Conservation (phyloP, 2,888 invertebrate genomes). For the Drosophila monieri region DNA sequence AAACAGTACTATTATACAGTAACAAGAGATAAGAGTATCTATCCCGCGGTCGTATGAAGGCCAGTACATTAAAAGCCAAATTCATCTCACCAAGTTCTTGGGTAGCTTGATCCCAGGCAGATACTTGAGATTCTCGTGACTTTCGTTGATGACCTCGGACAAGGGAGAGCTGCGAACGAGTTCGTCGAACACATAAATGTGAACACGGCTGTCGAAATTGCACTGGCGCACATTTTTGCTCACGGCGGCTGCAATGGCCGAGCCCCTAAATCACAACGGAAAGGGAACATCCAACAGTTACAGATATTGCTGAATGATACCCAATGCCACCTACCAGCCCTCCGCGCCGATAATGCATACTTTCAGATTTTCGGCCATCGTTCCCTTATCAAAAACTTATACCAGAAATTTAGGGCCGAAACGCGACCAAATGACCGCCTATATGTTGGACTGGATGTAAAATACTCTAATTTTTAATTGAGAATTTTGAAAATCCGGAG, state of each 20-base stretch:
- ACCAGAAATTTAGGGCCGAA: constrained; percentile 33
- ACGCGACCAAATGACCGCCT: constrained; percentile 14
- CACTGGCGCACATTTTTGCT: constrained; percentile 50
- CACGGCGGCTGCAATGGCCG: constrained; percentile 66
- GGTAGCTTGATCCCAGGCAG: constrained; percentile 65
- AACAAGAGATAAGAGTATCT: no score
- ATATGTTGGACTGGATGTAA: constrained; percentile 1
- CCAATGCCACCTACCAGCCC: constrained; percentile 53
- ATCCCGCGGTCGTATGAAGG: neutral
- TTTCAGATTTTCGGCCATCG: constrained; percentile 56
- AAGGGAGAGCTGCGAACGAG: constrained; percentile 46
- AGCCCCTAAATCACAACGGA: constrained; percentile 50
- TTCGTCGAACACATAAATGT: constrained; percentile 74
- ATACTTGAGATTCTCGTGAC: constrained; percentile 73
- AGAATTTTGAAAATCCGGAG: constrained; percentile 30
- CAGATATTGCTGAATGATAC: neutral
- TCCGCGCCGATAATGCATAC: constrained; percentile 73
- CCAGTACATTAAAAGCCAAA: neutral
- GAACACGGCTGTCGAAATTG: constrained; percentile 56
- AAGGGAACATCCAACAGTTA: neutral
- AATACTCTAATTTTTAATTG: constrained; percentile 25
- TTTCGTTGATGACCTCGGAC: constrained; percentile 62
- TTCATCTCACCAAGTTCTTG: constrained; percentile 62
- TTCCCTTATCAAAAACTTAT: constrained; percentile 17
- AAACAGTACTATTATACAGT: no score